phyloP scores from a whole-genome alignment of 1,140 invertebrate genomes.

The Phymastichus coffea region DNA sequence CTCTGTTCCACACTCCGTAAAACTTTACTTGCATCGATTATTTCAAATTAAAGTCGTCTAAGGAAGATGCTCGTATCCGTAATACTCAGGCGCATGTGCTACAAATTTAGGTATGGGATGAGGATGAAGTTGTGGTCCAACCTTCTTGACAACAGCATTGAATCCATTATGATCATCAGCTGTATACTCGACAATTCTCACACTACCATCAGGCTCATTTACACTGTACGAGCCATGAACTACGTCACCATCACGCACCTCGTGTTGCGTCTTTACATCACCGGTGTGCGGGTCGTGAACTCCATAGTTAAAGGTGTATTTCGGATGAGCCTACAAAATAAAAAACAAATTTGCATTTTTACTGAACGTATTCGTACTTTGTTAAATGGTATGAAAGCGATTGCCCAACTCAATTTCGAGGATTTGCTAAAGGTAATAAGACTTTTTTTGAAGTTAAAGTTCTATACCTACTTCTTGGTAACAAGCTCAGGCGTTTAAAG shows the following conservation, averaged over 20 bases:
- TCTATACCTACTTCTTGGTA: too few species aligned
- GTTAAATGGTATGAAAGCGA: too few species aligned
- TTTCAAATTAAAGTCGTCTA: conserved; percentile 39
- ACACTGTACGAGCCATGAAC: conserved; percentile 59
- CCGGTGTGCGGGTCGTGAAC: conserved; percentile 59
- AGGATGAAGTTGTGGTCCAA: conserved; percentile 53
- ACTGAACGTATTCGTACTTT: too few species aligned
- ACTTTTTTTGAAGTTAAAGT: too few species aligned
- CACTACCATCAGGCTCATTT: conserved; percentile 58
- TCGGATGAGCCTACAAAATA: conserved; percentile 52
- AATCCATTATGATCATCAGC: conserved; percentile 60
- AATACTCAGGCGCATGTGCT: conserved; percentile 43
- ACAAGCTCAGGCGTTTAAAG: too few species aligned
- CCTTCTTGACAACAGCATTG: conserved; percentile 58
- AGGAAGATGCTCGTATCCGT: conserved; percentile 48
- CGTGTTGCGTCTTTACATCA: conserved; percentile 58
- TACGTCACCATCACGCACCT: conserved; percentile 58
- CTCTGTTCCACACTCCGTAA: too few species aligned
- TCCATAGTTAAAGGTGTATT: conserved; percentile 58
- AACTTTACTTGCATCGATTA: too few species aligned
- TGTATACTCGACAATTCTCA: conserved; percentile 58
- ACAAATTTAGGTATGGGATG: conserved; percentile 44
- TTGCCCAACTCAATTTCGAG: too few species aligned
- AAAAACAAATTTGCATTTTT: conserved; percentile 11
- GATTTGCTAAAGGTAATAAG: too few species aligned